Conservation (phyloP, 2,888 invertebrate species). For the Drosophila neoperkinsi region DNA sequence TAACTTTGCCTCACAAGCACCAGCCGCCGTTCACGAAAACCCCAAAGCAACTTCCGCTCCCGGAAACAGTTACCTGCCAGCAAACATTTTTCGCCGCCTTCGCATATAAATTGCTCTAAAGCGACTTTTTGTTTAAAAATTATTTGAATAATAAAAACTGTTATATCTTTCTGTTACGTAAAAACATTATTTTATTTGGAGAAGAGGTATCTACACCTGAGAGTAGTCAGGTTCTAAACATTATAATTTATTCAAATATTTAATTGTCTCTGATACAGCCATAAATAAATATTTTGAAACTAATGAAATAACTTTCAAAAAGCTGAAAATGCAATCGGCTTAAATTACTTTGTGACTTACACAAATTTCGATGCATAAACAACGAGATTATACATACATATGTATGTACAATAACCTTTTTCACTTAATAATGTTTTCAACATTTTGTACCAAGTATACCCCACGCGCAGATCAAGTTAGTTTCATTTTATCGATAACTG, state of each 20-base stretch:
- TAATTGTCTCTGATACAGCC: not conserved
- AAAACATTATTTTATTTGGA: not conserved
- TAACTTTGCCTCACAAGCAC: slow-evolving; percentile 64
- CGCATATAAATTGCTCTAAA: slow-evolving; percentile 42
- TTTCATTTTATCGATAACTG: not conserved
- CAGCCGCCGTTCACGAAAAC: slow-evolving; percentile 30
- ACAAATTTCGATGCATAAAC: not conserved
- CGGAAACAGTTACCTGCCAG: slow-evolving; percentile 66
- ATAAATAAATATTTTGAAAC: not conserved
- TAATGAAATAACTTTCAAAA: not conserved
- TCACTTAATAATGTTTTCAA: not conserved
- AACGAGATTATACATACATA: not conserved
- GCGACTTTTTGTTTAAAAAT: slow-evolving; percentile 38
- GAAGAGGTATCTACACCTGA: not conserved
- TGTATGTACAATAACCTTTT: not conserved
- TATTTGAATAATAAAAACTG: slow-evolving; percentile 31
- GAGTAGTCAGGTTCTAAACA: not conserved
- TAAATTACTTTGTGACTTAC: not conserved
- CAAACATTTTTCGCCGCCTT: slow-evolving; percentile 67
- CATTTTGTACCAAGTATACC: not conserved
- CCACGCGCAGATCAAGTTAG: not conserved
- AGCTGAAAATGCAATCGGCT: not conserved
- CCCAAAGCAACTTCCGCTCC: slow-evolving; percentile 47
- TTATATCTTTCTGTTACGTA: not conserved
- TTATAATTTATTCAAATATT: not conserved